Evolutionary conservation across 2,797 vertebrate species (phyloP).

Genomic region (Fringilla coelebs): DNA sequence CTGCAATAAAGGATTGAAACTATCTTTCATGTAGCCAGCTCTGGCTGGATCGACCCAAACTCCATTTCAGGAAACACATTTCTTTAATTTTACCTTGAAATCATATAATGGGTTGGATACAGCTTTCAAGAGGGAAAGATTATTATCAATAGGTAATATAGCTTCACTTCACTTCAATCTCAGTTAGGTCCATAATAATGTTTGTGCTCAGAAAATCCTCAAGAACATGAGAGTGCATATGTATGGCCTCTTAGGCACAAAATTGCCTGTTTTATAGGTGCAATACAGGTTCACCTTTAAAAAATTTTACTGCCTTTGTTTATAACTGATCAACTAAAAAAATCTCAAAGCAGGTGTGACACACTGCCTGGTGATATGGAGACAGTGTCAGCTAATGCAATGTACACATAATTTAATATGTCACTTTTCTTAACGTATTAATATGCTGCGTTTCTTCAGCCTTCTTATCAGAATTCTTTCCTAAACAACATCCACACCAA

Average conservation of each 20-base stretch:
- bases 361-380: background rate
- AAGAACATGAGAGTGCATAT: constrained; percentile 33
- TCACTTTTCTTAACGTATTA: background rate
- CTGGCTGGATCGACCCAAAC: background rate
- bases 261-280: constrained; percentile 35
- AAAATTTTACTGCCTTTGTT: constrained; percentile 31
- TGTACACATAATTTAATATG: background rate
- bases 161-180: constrained; percentile 27
- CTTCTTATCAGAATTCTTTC: background rate
- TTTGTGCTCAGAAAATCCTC: constrained; percentile 40
- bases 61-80: background rate
- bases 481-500: background rate
- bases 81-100: constrained; percentile 53
- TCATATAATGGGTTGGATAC: background rate
- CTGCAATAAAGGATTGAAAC: background rate
- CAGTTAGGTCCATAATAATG: constrained; percentile 3
- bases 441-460: background rate
- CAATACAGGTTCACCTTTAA: constrained; percentile 3
- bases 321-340: background rate
- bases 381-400: background rate
- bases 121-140: constrained; percentile 19
- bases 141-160: constrained; percentile 24
- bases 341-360: background rate
- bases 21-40: background rate
- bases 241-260: constrained; percentile 47